Percentiles rank a stretch among this genome's conserved stretches.
These are phyloP conservation scores for Enteromius unitaeniatus DNA, from an alignment of 2,797 vertebrate genomes.

Conservation along the genomic window DNA sequence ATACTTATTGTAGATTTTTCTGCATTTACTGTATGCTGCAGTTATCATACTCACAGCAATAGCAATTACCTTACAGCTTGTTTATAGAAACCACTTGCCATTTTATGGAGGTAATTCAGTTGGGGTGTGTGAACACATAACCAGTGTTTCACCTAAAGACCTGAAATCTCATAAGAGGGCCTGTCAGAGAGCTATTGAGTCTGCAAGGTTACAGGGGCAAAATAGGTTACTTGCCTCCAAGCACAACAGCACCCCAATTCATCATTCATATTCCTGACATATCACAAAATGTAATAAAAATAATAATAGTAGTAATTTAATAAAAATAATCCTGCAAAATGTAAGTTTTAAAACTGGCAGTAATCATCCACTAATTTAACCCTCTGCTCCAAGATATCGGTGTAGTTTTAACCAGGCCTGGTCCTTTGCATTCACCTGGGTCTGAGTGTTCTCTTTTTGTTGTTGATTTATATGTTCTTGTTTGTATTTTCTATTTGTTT, in stretches of 20 bases:
- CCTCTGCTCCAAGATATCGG: background rate
- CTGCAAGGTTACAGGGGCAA: constrained; percentile 73
- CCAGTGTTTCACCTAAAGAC: constrained; percentile 61
- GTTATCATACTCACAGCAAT: background rate
- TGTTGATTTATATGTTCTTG: background rate
- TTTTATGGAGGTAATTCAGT: constrained; percentile 42
- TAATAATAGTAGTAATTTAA: constrained; percentile 11
- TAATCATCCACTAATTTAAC: background rate
- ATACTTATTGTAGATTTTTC: background rate
- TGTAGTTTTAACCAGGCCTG: background rate
- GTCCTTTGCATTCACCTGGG: background rate
- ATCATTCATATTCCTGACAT: constrained; percentile 64
- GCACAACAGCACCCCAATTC: constrained; percentile 66
- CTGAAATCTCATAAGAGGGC: constrained; percentile 67
- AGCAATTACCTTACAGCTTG: background rate
- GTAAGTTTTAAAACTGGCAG: background rate
- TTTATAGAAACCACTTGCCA: constrained; percentile 30
- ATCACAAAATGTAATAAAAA: constrained; percentile 51
- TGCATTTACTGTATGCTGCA: background rate
- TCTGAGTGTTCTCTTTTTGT: background rate
- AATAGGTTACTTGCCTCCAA: constrained; percentile 66
- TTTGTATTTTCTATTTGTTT: background rate
- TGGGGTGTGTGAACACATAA: constrained; percentile 57
- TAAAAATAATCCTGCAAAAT: constrained; percentile 26
- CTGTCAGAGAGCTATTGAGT: constrained; percentile 68